Evolutionary conservation across 2,113 vertebrate species (phyloP).

Genomic region (Spilogale gracilis): DNA sequence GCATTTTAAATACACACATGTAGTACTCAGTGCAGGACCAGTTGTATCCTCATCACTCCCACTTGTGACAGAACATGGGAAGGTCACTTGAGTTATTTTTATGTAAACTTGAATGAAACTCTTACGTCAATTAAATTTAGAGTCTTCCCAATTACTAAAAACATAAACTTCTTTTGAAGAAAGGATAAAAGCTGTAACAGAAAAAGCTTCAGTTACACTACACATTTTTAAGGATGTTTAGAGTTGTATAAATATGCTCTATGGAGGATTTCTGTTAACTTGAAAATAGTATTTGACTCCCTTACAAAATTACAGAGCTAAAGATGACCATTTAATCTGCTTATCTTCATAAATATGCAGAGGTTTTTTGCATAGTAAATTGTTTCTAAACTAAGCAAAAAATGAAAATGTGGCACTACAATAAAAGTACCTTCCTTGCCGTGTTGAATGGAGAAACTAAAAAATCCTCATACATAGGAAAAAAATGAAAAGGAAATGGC

Average conservation of each 20-base stretch:
- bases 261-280: conserved; percentile 19
- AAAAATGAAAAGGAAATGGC: conserved; percentile 12
- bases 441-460: neutral
- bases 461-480: neutral
- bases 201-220: neutral
- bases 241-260: neutral
- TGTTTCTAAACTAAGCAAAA: conserved; percentile 41
- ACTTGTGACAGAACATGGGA: conserved; percentile 28
- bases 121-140: neutral
- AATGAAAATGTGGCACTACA: neutral
- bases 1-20: neutral
- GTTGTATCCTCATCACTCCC: conserved; percentile 29
- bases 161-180: neutral
- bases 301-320: neutral
- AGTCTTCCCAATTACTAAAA: neutral
- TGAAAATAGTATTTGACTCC: neutral
- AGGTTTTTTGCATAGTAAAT: neutral
- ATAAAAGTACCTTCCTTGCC: neutral
- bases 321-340: neutral
- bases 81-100: conserved; percentile 36
- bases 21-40: neutral
- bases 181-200: neutral
- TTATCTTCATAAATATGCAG: neutral
- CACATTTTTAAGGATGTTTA: neutral
- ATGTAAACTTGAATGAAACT: conserved; percentile 1